Percentiles rank a stretch among this genome's conserved stretches.
Conservation (phyloP, 2,888 invertebrate species). For the Phania funesta region DNA sequence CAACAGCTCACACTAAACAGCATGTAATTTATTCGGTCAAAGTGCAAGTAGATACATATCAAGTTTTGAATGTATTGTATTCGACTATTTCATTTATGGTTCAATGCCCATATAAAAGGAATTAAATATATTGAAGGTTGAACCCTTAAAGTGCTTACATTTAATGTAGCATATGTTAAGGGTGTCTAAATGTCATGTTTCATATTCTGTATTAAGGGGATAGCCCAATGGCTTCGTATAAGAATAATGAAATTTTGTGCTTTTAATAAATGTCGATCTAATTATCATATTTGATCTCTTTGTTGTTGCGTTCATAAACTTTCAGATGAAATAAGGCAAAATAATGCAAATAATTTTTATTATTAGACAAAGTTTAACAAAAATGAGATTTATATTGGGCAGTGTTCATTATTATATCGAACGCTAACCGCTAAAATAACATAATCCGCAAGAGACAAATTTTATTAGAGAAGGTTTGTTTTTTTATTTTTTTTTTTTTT, state of each 20-base stretch:
- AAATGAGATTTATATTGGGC: no score
- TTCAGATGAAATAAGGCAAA: no score
- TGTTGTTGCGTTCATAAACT: no score
- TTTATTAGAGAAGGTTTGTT: no score
- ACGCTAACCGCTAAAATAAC: no score
- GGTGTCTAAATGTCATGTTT: neutral
- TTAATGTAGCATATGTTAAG: neutral
- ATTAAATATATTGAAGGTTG: neutral
- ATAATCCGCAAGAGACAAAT: no score
- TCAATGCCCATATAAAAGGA: conserved; percentile 4
- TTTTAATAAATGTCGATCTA: neutral
- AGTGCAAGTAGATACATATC: conserved; percentile 21
- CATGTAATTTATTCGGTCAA: conserved; percentile 16
- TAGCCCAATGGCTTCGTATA: neutral
- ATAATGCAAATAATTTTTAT: no score
- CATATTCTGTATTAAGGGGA: neutral
- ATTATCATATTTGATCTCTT: neutral
- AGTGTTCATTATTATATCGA: no score
- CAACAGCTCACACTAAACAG: conserved; percentile 30
- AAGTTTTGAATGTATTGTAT: neutral
- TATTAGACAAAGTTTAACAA: no score
- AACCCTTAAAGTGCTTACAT: neutral
- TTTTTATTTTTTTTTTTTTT: no score
- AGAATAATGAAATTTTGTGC: neutral
- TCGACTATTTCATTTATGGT: conserved; percentile 16